Percentiles rank a stretch among this genome's conserved stretches.
phyloP scores from a whole-genome alignment of 2,888 invertebrate genomes.

The Mythimna impura region DNA sequence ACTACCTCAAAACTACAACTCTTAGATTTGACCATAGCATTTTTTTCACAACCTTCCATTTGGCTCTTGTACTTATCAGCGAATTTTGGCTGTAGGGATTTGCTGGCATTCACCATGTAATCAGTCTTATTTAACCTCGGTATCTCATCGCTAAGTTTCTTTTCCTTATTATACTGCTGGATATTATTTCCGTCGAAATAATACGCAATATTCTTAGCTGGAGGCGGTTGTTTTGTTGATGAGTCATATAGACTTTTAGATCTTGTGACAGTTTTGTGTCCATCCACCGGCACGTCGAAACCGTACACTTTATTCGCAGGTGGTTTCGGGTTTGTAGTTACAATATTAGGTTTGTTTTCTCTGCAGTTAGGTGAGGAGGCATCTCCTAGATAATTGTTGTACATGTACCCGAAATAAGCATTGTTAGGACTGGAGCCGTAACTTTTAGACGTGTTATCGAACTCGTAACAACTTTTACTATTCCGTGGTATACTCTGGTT shows the following conservation, averaged over 20 bases:
- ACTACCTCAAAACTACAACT: slow-evolving; percentile 90
- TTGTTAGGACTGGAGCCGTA: slow-evolving; percentile 92
- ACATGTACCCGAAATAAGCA: slow-evolving; percentile 90
- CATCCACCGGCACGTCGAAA: slow-evolving; percentile 81
- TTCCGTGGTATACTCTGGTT: slow-evolving; percentile 80
- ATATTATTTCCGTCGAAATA: slow-evolving; percentile 88
- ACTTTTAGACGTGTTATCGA: slow-evolving; percentile 90
- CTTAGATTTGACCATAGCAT: slow-evolving; percentile 86
- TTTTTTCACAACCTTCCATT: slow-evolving; percentile 86
- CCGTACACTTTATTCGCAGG: slow-evolving; percentile 81
- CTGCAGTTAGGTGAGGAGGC: slow-evolving; percentile 75
- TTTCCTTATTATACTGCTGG: slow-evolving; percentile 81
- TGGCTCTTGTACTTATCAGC: slow-evolving; percentile 84
- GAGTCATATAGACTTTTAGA: slow-evolving; percentile 87
- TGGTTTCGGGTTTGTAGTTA: slow-evolving; percentile 70
- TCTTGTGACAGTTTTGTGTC: slow-evolving; percentile 86
- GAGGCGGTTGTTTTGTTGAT: slow-evolving; percentile 79
- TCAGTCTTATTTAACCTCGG: slow-evolving; percentile 90
- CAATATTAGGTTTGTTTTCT: slow-evolving; percentile 67
- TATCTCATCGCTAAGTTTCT: slow-evolving; percentile 89
- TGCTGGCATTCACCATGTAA: slow-evolving; percentile 88
- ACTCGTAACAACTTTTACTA: slow-evolving; percentile 88
- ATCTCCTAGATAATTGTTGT: slow-evolving; percentile 84
- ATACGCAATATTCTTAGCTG: slow-evolving; percentile 87
- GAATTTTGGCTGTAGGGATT: slow-evolving; percentile 85